These are phyloP conservation scores for Australoheros facetus DNA, from an alignment of 2,797 vertebrate species.

Conservation along the genomic window DNA sequence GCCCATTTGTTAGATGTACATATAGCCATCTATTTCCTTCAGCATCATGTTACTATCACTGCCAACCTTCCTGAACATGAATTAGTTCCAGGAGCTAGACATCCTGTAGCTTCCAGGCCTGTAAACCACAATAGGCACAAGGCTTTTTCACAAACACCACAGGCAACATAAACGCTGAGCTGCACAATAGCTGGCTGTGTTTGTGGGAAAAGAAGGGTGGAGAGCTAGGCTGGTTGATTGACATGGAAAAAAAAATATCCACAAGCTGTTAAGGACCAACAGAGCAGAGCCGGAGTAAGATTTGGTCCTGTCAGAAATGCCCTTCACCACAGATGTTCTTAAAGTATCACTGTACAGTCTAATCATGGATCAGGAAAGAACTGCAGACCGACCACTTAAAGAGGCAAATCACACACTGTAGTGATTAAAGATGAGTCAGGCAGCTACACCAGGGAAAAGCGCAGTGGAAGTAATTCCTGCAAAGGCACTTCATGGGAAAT, in stretches of 20 bases:
- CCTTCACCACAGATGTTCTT: slow-evolving; percentile 24
- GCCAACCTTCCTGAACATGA: not conserved
- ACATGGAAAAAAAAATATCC: not conserved
- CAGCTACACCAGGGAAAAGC: slow-evolving; percentile 10
- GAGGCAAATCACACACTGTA: slow-evolving; percentile 51
- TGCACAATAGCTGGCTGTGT: slow-evolving; percentile 42
- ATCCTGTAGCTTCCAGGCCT: slow-evolving; percentile 13
- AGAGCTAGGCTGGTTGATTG: not conserved
- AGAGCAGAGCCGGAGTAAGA: not conserved
- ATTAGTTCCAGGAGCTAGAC: slow-evolving; percentile 30
- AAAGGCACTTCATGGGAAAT: slow-evolving; percentile 40
- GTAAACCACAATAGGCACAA: slow-evolving; percentile 14
- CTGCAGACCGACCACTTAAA: slow-evolving; percentile 35
- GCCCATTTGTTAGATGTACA: not conserved
- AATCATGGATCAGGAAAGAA: slow-evolving; percentile 11
- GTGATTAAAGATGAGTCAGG: slow-evolving; percentile 64
- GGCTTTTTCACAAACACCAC: slow-evolving; percentile 20
- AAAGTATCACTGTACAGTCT: slow-evolving; percentile 9
- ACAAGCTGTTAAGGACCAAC: slow-evolving; percentile 1
- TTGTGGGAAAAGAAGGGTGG: not conserved
- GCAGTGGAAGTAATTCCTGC: slow-evolving; percentile 25
- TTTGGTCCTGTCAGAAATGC: slow-evolving; percentile 21
- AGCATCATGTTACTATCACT: not conserved
- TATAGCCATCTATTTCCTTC: not conserved
- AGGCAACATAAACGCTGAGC: slow-evolving; percentile 33